Evolutionary conservation across 2,113 vertebrate species (phyloP).

Genomic region (Melierax canorus): DNA sequence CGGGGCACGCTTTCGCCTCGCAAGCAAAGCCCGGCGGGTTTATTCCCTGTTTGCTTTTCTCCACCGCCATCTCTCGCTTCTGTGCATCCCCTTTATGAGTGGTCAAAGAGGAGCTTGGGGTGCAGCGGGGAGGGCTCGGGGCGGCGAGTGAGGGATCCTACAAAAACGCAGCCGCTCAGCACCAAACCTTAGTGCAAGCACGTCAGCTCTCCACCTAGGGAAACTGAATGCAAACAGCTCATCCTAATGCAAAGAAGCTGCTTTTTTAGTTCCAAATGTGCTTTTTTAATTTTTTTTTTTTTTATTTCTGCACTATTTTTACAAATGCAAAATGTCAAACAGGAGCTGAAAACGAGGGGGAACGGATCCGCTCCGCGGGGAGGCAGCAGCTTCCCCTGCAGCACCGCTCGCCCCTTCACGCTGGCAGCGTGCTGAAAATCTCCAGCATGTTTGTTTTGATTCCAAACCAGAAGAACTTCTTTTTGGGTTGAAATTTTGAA

Average conservation of each 20-base stretch:
- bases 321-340: background rate
- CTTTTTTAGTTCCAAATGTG: background rate
- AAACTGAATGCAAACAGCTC: background rate
- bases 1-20: accelerated
- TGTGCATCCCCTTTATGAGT: accelerated
- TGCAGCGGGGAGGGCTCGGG: accelerated
- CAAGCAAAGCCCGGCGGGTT: background rate
- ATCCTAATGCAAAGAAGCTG: background rate
- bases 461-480: background rate
- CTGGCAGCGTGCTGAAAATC: background rate
- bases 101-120: background rate
- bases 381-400: background rate
- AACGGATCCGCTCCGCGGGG: background rate
- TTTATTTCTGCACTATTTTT: background rate
- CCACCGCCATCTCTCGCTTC: background rate
- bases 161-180: background rate
- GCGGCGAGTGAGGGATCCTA: accelerated
- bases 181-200: accelerated
- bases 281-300: background rate
- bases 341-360: background rate
- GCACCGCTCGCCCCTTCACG: accelerated
- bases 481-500: background rate
- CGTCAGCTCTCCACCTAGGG: background rate
- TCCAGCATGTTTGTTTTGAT: background rate
- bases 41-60: background rate